phyloP scores from a whole-genome alignment of 2,888 invertebrate genomes.

The Drosophila cognata region DNA sequence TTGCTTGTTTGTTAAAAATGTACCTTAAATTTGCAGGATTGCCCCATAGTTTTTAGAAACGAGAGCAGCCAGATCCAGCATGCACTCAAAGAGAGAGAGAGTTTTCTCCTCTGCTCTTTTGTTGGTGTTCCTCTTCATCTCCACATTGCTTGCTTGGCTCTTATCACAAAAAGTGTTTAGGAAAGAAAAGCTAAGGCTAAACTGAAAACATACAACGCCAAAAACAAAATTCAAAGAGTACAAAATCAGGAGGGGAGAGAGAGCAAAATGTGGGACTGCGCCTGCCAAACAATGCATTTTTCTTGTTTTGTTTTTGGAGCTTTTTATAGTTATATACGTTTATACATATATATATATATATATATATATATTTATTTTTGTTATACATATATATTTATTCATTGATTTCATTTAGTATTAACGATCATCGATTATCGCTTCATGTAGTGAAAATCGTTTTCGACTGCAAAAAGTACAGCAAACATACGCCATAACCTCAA shows the following conservation, averaged over 20 bases:
- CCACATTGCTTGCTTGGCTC: slow-evolving; percentile 12
- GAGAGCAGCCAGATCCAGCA: slow-evolving; percentile 3
- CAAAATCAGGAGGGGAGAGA: slow-evolving; percentile 4
- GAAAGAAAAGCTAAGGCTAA: slow-evolving; percentile 7
- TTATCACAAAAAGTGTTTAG: slow-evolving; percentile 53
- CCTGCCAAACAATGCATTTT: slow-evolving; percentile 18
- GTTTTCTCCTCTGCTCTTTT: neutral
- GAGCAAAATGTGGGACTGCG: slow-evolving; percentile 15
- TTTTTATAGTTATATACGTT: slow-evolving; percentile 20
- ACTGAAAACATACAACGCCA: neutral
- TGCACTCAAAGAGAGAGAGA: neutral
- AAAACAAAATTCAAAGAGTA: neutral
- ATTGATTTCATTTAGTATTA: slow-evolving; percentile 35
- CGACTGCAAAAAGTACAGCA: slow-evolving; percentile 42
- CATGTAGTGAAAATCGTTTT: slow-evolving; percentile 37
- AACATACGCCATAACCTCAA: slow-evolving; percentile 12
- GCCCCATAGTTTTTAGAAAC: slow-evolving; percentile 12
- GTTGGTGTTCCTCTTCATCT: neutral
- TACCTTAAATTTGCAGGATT: slow-evolving; percentile 15
- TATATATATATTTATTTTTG: slow-evolving; percentile 17
- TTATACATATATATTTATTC: slow-evolving; percentile 21
- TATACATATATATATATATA: slow-evolving; percentile 11
- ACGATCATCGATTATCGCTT: slow-evolving; percentile 23
- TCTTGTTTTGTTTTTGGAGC: neutral
- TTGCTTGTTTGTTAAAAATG: slow-evolving; percentile 22